Evolutionary conservation across 1,140 invertebrate genomes (phyloP).

Genomic region (Scaptomyza montana): DNA sequence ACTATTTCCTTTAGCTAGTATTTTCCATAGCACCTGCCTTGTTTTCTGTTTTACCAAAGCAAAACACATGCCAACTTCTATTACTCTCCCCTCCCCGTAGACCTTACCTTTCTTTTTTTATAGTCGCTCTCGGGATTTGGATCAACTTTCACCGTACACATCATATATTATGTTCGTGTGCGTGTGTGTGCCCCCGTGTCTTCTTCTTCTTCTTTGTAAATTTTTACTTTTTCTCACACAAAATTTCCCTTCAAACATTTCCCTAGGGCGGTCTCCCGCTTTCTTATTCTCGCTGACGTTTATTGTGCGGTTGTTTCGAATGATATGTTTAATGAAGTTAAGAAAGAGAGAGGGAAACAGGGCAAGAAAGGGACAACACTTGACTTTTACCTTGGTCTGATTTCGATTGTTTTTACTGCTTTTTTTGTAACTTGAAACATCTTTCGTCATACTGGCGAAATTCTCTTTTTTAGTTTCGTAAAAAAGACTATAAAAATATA

Average conservation of each 20-base stretch:
- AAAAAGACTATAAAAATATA: too few relatives aligned
- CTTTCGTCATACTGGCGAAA: too few relatives aligned
- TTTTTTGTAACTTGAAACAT: too few relatives aligned
- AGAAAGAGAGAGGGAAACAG: background rate
- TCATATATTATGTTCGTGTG: constrained; percentile 64
- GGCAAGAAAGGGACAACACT: background rate
- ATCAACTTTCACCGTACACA: constrained; percentile 77
- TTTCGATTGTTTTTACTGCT: too few relatives aligned
- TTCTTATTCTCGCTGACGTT: constrained; percentile 47
- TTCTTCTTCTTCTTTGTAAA: constrained; percentile 7
- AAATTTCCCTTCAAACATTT: constrained; percentile 63
- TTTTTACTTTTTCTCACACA: constrained; percentile 57
- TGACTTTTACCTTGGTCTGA: background rate
- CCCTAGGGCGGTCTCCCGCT: constrained; percentile 3
- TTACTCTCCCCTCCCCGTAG: background rate
- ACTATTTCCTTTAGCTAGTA: background rate
- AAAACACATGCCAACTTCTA: constrained; percentile 57
- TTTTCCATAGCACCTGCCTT: constrained; percentile 40
- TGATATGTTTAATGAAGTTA: constrained; percentile 70
- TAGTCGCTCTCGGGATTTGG: constrained; percentile 66
- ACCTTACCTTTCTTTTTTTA: constrained; percentile 15
- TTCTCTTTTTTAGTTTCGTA: too few relatives aligned
- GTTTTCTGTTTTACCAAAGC: constrained; percentile 25
- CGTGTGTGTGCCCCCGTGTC: constrained; percentile 4
- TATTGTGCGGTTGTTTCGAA: constrained; percentile 69